phyloP scores from a whole-genome alignment of 92 coral and sea anemone genomes.

The Micromussa lordhowensis region DNA sequence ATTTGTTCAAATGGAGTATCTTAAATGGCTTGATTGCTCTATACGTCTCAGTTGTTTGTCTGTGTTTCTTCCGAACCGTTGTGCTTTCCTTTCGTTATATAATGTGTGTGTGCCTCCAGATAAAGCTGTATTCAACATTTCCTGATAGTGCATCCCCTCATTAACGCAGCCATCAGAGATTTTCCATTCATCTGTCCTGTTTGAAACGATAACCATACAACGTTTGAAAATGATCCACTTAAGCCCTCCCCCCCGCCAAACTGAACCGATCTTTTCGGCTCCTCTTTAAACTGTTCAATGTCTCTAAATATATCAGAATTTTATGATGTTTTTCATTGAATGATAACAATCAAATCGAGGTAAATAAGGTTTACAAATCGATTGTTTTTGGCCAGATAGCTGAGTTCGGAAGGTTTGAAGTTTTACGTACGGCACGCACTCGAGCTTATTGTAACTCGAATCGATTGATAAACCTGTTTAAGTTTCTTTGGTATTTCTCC shows the following conservation, averaged over 20 bases:
- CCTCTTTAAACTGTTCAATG: neutral
- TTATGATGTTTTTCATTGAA: neutral
- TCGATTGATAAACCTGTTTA: neutral
- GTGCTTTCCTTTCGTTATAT: neutral
- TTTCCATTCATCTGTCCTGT: neutral
- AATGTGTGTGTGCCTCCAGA: neutral
- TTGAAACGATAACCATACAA: constrained; percentile 1
- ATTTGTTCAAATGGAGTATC: constrained; percentile 6
- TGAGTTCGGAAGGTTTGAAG: constrained; percentile 14
- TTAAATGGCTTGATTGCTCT: constrained; percentile 8
- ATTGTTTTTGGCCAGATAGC: constrained; percentile 1
- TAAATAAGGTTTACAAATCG: constrained; percentile 25
- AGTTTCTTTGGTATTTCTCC: neutral
- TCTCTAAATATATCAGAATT: constrained; percentile 22
- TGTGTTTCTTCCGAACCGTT: neutral
- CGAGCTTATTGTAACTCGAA: neutral
- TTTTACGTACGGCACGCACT: constrained; percentile 14
- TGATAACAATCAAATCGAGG: constrained; percentile 16
- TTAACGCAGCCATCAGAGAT: constrained; percentile 7
- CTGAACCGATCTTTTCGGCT: neutral
- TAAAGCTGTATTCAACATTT: neutral
- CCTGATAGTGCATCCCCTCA: neutral
- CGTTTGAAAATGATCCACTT: constrained; percentile 8
- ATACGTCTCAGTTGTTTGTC: neutral
- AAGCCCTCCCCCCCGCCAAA: neutral